Percentiles rank a stretch among this genome's conserved stretches.
Evolutionary conservation across 2,797 vertebrate species (phyloP).

Genomic region (Acanthis flammea): DNA sequence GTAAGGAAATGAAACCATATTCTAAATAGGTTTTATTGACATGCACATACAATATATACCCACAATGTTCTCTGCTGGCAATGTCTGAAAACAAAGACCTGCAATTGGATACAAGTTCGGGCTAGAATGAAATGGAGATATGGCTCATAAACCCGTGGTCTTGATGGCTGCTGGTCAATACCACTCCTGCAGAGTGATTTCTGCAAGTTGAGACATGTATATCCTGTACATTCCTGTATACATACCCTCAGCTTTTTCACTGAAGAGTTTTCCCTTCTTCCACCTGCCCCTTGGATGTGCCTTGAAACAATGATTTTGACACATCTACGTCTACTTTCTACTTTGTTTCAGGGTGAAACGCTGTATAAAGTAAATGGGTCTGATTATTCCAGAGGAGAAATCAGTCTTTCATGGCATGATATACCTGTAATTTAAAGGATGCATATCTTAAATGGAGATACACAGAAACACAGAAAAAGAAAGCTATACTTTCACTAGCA

Average conservation of each 20-base stretch:
- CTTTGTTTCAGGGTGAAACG: background rate
- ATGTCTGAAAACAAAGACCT: background rate
- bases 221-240: background rate
- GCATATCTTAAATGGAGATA: background rate
- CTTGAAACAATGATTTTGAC: background rate
- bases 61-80: background rate
- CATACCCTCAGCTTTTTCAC: background rate
- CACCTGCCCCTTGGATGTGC: rapidly evolving
- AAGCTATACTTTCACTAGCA: background rate
- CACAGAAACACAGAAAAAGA: background rate
- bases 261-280: background rate
- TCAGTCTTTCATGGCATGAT: background rate
- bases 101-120: background rate
- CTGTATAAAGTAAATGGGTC: background rate
- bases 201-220: background rate
- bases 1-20: conserved; percentile 38
- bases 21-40: conserved; percentile 52
- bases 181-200: background rate
- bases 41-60: background rate
- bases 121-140: background rate
- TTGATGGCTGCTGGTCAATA: background rate
- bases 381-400: background rate
- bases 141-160: background rate
- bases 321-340: background rate
- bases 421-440: background rate